phyloP scores from a whole-genome alignment of 2,888 invertebrate genomes.

The Caenorhabditis virilis region DNA sequence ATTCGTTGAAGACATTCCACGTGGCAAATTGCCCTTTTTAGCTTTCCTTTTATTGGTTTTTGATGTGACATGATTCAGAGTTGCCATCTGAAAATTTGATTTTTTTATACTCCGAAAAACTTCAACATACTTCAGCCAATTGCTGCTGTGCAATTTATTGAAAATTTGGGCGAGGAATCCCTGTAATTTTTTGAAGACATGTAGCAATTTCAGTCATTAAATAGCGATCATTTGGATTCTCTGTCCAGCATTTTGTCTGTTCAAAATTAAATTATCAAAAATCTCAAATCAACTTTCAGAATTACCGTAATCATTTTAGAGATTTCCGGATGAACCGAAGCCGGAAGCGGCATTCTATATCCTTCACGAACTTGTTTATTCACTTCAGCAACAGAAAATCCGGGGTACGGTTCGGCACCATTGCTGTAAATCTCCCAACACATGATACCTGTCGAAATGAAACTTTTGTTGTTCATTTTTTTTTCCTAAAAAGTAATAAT shows the following conservation, averaged over 20 bases:
- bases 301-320: constrained; percentile 8
- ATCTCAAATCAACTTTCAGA: no score
- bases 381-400: constrained; percentile 49
- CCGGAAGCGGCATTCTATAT: constrained; percentile 39
- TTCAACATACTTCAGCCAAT: constrained; percentile 4
- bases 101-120: no score
- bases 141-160: constrained; percentile 8
- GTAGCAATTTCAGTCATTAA: constrained; percentile 24
- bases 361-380: constrained; percentile 27
- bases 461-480: no score
- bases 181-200: constrained; percentile 14
- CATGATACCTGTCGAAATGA: no score
- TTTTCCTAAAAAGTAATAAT: no score
- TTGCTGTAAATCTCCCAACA: constrained; percentile 42
- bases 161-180: constrained; percentile 23
- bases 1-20: no score
- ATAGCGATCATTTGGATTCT: constrained; percentile 35
- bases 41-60: no score
- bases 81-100: no score
- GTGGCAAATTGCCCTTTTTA: no score
- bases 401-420: constrained; percentile 50
- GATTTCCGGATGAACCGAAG: constrained; percentile 3
- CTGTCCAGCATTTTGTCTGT: constrained; percentile 15
- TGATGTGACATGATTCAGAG: no score
- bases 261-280: no score